These are phyloP conservation scores for Perizoma flavofasciatum DNA, from an alignment of 2,888 invertebrate genomes.

Conservation along the genomic window DNA sequence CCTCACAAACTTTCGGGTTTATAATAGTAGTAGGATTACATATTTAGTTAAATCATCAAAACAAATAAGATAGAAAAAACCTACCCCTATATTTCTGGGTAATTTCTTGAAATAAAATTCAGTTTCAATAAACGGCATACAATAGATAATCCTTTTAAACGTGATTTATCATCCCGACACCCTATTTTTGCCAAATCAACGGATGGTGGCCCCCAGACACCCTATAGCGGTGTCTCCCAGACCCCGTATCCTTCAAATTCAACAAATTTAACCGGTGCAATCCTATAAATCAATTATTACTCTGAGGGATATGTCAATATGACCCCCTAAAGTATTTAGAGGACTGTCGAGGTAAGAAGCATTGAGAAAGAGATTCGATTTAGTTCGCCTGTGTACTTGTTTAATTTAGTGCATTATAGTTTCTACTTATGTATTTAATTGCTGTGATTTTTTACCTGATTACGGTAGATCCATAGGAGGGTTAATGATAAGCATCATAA, in stretches of 20 bases:
- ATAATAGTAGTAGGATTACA: too few relatives aligned
- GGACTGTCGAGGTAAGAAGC: slow-evolving; percentile 19
- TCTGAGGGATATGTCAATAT: slow-evolving; percentile 52
- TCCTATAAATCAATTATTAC: slow-evolving; percentile 69
- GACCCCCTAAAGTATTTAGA: slow-evolving; percentile 51
- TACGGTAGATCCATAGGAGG: too few relatives aligned
- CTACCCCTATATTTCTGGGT: slow-evolving; percentile 31
- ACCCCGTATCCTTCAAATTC: slow-evolving; percentile 32
- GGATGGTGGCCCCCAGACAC: slow-evolving; percentile 40
- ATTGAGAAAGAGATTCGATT: background rate
- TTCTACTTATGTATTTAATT: too few relatives aligned
- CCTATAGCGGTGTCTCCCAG: slow-evolving; percentile 35
- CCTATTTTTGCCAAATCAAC: slow-evolving; percentile 31
- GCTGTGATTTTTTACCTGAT: too few relatives aligned
- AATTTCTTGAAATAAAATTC: slow-evolving; percentile 16
- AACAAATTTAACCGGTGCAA: slow-evolving; percentile 33
- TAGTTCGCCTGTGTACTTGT: too few relatives aligned
- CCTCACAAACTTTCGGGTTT: too few relatives aligned
- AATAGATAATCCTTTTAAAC: slow-evolving; percentile 20
- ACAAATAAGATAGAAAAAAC: too few relatives aligned
- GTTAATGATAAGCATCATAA: too few relatives aligned
- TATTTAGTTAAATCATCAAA: too few relatives aligned
- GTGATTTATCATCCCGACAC: slow-evolving; percentile 38
- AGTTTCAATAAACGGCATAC: slow-evolving; percentile 17
- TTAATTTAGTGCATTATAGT: too few relatives aligned